Evolutionary conservation across 53 echinoderm and acorn worm species (phyloP), one percentile per base, ranked within the genome.

Genomic region (Temnopleurus reevesii): DNA sequence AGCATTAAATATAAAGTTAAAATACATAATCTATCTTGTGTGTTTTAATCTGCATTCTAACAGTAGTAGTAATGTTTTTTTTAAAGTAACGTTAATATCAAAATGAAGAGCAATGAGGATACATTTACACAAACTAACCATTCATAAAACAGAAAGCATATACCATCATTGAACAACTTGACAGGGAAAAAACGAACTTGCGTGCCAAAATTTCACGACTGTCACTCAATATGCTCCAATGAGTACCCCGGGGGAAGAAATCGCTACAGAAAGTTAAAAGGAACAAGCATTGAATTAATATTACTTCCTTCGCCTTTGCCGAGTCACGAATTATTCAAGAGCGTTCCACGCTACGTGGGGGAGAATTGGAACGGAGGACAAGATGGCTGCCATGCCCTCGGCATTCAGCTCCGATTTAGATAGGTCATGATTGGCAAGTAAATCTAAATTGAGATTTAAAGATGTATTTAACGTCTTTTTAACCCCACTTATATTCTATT

Each of bases 321-420:
- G 12, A 49, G 79, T 79, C 79, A 49, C 79, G 79, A 27, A 30
- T 79, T 79, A 79, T 49, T 46, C 49, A 79, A 79, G 79, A 79
- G 79, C 51, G 10, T 47, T 15, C 8, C 28, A 8, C 51, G 9
- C 13, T 79, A 79, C 79, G 79, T 79, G 79, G 24, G 79, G 28
- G 30, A 79, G 79, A 79, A 49, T 49, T 79, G 49, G 49, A 49
- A 79, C 49, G 49, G 26, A 12, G 51, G 17, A 49, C 46, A 79
- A 79, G 29, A 79, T 79, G 46, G 46, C 30, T 17, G 79, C 28
- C 49, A 30, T 79, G 79, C 79, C 79, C 17, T 3, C 4, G 49
- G 79, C 79, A 47, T 79, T 79, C 12, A 79, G 46, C 41, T 71
- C 41, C 71, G 41, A 71, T 71, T 41, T 71, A 38, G n/a, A n/a